Percentiles rank a stretch among this genome's conserved stretches.
Conservation (phyloP, 2,888 invertebrate species). For the Leptopterna dolabrata region DNA sequence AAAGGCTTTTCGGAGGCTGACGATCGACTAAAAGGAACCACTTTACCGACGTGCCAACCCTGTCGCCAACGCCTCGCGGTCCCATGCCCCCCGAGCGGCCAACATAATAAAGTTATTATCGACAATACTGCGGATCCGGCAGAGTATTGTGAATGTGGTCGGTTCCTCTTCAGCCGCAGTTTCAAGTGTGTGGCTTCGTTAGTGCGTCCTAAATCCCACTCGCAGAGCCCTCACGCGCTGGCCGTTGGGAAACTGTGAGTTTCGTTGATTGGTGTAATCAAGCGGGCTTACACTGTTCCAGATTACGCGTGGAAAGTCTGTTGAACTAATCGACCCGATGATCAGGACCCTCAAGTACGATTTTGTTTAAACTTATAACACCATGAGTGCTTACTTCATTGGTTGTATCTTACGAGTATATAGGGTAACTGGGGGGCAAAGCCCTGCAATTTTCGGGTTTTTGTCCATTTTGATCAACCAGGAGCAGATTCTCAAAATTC, state of each 20-base stretch:
- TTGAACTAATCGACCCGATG: no score
- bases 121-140: background rate
- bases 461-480: no score
- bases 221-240: background rate
- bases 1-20: background rate
- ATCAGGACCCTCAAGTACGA: no score
- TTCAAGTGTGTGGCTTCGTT: conserved; percentile 3
- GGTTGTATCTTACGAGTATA: no score
- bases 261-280: background rate
- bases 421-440: no score
- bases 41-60: background rate
- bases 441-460: no score
- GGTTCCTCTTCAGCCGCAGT: background rate
- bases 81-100: background rate
- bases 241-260: background rate
- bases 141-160: background rate
- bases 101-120: background rate
- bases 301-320: no score
- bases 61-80: background rate
- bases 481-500: no score
- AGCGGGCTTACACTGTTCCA: background rate
- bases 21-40: background rate
- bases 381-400: no score
- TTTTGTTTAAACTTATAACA: no score
- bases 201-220: background rate